Evolutionary conservation across 2,113 vertebrate genomes (phyloP), one percentile per base, ranked within the genome.

Genomic region (Eulemur macaco): DNA sequence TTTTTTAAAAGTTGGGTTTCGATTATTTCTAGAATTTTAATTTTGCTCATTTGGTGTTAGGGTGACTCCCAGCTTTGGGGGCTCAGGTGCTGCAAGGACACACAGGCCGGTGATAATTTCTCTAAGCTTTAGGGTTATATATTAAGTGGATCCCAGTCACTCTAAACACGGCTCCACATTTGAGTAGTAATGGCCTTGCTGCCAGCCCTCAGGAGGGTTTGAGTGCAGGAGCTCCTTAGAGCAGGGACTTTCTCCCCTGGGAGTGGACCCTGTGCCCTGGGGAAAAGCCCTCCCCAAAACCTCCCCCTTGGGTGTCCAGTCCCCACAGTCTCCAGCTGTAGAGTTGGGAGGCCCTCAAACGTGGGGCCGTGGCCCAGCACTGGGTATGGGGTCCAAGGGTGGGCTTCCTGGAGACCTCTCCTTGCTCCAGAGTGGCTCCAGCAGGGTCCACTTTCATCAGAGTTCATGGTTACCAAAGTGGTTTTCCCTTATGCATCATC

Each of bases 101-200:
- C 12, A 58, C 0, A 1, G 8, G 7, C 14, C 3, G 4, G n/a
- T 21, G 37, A 50, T 2, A 0, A 29, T 42, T 27, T 47, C 13
- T 45, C 34, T 23, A 18, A 31, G 29, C 42, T 69, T 7, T 0
- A 23, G 50, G 31, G 23, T 14, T 83, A 64, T 31, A 6, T 47
- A 0, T 56, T 45, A 17, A 29, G 25, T 11, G 54, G 13, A 58
- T 58, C 45, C 8, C 1, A 11, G 34, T 15, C 8, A 0, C 17
- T 69, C 64, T 71, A 17, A 85, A 50, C 74, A 29, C 2, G 4
- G 68, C 39, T 17, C 39, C 47, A 2, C 2, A 2, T 1, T 0
- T 77, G 58, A 71, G 64, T 14, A 17, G 21, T 60, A 31, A 14
- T 11, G n/a, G 27, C 42, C 42, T 3, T 10, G 18, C 42, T 20